phyloP scores from a whole-genome alignment of 2,888 invertebrate species.

The Drosophila ezoana region DNA sequence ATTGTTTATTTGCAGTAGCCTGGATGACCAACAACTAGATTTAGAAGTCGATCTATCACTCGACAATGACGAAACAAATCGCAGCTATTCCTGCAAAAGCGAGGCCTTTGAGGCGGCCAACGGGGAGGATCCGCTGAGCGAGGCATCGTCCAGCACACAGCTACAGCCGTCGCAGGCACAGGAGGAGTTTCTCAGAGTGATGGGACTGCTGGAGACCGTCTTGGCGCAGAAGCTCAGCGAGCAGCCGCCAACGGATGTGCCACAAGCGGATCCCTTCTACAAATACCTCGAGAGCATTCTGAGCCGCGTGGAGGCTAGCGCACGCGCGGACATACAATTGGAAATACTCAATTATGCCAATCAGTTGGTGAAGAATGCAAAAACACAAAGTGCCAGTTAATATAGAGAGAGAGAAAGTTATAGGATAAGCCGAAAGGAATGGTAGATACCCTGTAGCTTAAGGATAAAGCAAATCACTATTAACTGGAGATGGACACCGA shows the following conservation, averaged over 20 bases:
- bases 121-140: not conserved
- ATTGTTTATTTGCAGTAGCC: not conserved
- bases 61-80: constrained; percentile 2
- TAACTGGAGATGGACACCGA: too few species aligned
- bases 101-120: not conserved
- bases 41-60: not conserved
- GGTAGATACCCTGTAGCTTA: too few species aligned
- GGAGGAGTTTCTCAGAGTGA: constrained; percentile 30
- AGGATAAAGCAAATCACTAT: too few species aligned
- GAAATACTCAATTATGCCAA: constrained; percentile 43
- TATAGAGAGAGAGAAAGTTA: not conserved
- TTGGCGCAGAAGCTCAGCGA: constrained; percentile 21
- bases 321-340: constrained; percentile 47
- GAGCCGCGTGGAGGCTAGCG: constrained; percentile 28
- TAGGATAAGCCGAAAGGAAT: too few species aligned
- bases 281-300: constrained; percentile 48
- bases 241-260: not conserved
- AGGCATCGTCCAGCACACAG: not conserved
- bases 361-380: constrained; percentile 15
- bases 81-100: not conserved
- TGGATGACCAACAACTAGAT: constrained; percentile 2
- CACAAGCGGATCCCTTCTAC: constrained; percentile 42
- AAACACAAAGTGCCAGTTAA: not conserved
- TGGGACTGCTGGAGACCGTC: constrained; percentile 29
- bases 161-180: constrained; percentile 5